Conservation (phyloP, 2,888 invertebrate genomes). For the Cistogaster globosa region DNA sequence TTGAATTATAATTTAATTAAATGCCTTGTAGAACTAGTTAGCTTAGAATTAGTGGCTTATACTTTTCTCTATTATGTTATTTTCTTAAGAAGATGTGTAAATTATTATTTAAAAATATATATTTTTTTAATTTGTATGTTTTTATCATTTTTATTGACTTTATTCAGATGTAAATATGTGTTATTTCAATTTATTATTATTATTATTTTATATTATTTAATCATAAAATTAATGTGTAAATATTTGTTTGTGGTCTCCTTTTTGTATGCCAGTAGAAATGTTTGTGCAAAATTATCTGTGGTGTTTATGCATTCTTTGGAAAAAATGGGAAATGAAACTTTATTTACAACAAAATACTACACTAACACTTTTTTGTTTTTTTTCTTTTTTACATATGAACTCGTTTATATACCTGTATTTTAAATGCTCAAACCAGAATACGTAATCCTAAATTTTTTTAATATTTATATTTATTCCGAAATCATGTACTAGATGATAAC, state of each 20-base stretch:
- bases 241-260: conserved; percentile 39
- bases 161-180: too few species aligned
- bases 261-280: conserved; percentile 59
- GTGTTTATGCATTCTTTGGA: conserved; percentile 49
- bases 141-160: too few species aligned
- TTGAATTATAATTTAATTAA: too few species aligned
- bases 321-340: conserved; percentile 49
- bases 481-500: too few species aligned
- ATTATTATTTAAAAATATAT: too few species aligned
- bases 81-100: too few species aligned
- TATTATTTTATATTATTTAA: neutral
- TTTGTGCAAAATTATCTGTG: conserved; percentile 44
- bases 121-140: too few species aligned
- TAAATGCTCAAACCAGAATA: conserved; percentile 19
- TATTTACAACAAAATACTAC: conserved; percentile 1
- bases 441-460: neutral
- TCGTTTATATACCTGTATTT: neutral
- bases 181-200: neutral
- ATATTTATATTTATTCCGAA: too few species aligned
- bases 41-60: too few species aligned
- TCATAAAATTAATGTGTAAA: conserved; percentile 9
- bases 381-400: conserved; percentile 8
- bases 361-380: conserved; percentile 19
- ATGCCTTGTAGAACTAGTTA: too few species aligned
- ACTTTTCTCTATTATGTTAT: too few species aligned